A percentile compares a stretch with the other conserved stretches of the same genome.
Conservation (phyloP, 2,888 invertebrate species). For the Lathronympha strigana region DNA sequence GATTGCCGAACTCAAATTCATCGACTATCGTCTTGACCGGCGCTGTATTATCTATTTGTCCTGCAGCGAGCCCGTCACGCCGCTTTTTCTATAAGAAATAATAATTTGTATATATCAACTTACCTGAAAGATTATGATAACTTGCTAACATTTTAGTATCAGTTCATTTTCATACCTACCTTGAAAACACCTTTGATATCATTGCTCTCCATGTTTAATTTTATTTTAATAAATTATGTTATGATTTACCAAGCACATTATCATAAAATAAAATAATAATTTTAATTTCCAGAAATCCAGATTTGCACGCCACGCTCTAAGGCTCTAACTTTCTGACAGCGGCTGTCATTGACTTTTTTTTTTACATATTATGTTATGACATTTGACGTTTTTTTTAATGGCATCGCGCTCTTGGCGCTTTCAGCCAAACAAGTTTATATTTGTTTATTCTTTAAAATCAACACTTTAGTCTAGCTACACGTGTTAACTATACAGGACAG, state of each 20-base stretch:
- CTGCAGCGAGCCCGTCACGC: slow-evolving; percentile 51
- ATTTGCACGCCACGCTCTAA: not conserved
- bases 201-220: slow-evolving; percentile 10
- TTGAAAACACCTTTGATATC: not conserved
- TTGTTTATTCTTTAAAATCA: too few species aligned
- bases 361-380: too few species aligned
- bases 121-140: not conserved
- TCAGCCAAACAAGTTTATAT: too few species aligned
- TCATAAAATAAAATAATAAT: not conserved
- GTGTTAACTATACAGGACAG: too few species aligned
- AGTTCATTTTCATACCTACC: slow-evolving; percentile 1
- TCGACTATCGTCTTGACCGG: slow-evolving; percentile 61
- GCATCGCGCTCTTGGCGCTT: too few species aligned
- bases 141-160: not conserved
- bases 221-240: not conserved
- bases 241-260: not conserved
- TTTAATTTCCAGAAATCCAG: not conserved
- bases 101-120: not conserved
- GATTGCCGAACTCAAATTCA: slow-evolving; percentile 54
- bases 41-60: slow-evolving; percentile 60
- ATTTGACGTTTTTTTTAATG: too few species aligned
- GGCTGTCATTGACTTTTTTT: too few species aligned
- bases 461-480: too few species aligned
- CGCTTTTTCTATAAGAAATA: slow-evolving; percentile 16
- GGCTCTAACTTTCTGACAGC: too few species aligned